Base-by-base conservation (phyloP, 2,113 vertebrate genomes). In the Vombatus ursinus region DNA sequence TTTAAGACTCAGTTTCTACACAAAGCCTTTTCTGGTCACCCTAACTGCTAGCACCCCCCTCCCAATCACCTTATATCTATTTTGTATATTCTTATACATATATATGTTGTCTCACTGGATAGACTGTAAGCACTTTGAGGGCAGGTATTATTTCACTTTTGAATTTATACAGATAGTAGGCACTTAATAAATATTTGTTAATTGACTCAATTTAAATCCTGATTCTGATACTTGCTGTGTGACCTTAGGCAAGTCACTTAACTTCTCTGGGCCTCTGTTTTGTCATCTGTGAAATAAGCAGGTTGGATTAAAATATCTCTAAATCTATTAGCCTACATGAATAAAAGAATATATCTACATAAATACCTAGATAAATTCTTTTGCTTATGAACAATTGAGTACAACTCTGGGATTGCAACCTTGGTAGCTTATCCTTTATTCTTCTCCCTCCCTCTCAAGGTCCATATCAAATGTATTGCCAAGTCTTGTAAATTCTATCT, bases 1-100 rank as follows among this genome's bases (percentile, higher is more conserved):
- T 94, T 92, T 61, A 53, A 95, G 94, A 53, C 50, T 92, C 48
- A 90, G 96, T 96, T 96, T 93, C 93, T 97, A 96, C 96, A 94
- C 8, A 91, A 97, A 95, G 89, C 89, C 95, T 98, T 97, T 94
- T 94, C 94, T 94, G 89, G 90, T 91, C 93, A 84, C 90, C 68
- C 52, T 57, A 92, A 97, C 25, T 89, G 53, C 91, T 49, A 93
- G 31, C 37, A 77, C 5, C 1, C 0, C 31, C 4, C 61, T 3
- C 31, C 31, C 12, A n/a, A 84, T 44, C 16, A 84, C 7, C 68
- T 84, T 84, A 44, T 84, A 44, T 44, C n/a, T 22, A 23, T 84
- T 84, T 44, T 44, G 37, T 84, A 84, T 44, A 84, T 44, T 84
- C 68, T 61, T 84, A 44, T 23, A 22, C 6, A 44, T 3, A 1